Evolutionary conservation across 2,888 invertebrate species (phyloP), one percentile per base, ranked within the genome.

Genomic region (Drosophila ustulata): DNA sequence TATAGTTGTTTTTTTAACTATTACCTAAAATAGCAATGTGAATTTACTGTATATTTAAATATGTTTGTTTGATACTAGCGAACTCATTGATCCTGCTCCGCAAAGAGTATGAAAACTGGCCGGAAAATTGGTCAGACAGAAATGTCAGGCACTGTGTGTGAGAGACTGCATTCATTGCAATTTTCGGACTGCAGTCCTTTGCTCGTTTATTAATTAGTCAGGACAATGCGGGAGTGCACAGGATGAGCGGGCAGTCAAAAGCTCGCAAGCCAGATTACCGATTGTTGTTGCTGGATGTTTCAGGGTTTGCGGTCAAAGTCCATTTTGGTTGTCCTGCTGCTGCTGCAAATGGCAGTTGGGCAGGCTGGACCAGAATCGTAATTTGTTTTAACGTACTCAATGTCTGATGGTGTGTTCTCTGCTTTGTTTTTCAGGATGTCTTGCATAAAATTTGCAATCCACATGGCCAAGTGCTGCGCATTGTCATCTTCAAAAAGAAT

Each of bases 401-500:
- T 59, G 25, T 53, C 57, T 41, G 9, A 28, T n/a, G 9, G 1
- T 49, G 18, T 46, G 39, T 52, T 43, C 3, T 2, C 5, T 5
- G 39, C 37, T 30, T 41, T 25, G 30, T 32, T 8, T 52, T 96
- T 1, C 96, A 98, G 98, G 98, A 99, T 93, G 99, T 99, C 69
- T 95, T 99, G 92, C 98, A 99, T 94, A 98, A 99, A 88, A 99
- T 99, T 93, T 98, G 98, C 93, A 95, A 96, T 88, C 96, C 98
- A 72, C 97, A 97, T 94, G 99, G 99, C 51, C 96, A 97, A 92
- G 99, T 99, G 46, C 95, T 98, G 86, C 96, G 99, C 91, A 98
- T 99, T 93, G 99, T 99, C 77, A 98, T 99, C 91, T 99, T 99
- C 94, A 98, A 98, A 95, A 99, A 99, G 93, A 98, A 98, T 92